These are phyloP conservation scores for Epirrita christyi DNA, from an alignment of 2,888 invertebrate species.

Conservation along the genomic window DNA sequence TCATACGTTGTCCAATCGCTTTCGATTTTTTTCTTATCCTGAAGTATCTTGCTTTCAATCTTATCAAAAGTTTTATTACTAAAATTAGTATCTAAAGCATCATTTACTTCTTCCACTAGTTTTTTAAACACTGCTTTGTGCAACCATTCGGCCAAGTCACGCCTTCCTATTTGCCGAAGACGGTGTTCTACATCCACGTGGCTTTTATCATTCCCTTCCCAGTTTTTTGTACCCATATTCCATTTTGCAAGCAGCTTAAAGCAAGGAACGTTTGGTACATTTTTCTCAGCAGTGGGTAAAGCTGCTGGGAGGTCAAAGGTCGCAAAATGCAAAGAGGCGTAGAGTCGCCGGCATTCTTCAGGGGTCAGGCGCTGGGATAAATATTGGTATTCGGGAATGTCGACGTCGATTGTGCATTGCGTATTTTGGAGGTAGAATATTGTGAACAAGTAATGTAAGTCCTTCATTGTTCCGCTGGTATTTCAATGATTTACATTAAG, in stretches of 20 bases:
- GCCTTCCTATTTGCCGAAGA: conserved; percentile 83
- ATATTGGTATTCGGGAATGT: conserved; percentile 63
- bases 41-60: conserved; percentile 37
- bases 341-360: conserved; percentile 84
- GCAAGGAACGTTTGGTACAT: conserved; percentile 81
- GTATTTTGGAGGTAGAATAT: conserved; percentile 37
- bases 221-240: conserved; percentile 66
- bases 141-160: conserved; percentile 86
- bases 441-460: conserved; percentile 51
- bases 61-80: conserved; percentile 24
- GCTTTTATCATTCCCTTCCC: conserved; percentile 82
- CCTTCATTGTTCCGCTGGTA: conserved; percentile 26
- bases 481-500: conserved; percentile 18
- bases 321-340: conserved; percentile 83
- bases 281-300: conserved; percentile 55
- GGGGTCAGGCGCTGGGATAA: conserved; percentile 83
- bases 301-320: conserved; percentile 53
- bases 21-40: conserved; percentile 30
- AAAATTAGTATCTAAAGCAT: conserved; percentile 46
- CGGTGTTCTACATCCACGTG: conserved; percentile 83
- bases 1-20: conserved; percentile 56
- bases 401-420: conserved; percentile 61
- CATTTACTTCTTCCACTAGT: conserved; percentile 76
- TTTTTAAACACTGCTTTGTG: conserved; percentile 83
- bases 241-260: conserved; percentile 84